Percentiles rank a stretch among this genome's conserved stretches.
Conservation (phyloP, 2,888 invertebrate species). For the Dicranocentrus wangi region DNA sequence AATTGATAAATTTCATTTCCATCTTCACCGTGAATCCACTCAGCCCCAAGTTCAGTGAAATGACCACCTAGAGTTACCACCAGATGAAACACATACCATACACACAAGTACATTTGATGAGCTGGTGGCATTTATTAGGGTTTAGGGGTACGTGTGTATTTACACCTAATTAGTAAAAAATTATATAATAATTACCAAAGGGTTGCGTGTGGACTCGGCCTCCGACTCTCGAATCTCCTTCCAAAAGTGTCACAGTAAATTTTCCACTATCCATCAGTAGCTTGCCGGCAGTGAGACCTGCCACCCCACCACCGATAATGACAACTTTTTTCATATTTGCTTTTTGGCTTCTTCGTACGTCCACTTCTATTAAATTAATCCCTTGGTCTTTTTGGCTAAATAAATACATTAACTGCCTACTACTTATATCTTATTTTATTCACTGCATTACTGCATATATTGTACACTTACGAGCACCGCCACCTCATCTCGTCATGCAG, state of each 20-base stretch:
- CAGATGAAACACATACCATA: background rate
- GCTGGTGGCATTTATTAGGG: background rate
- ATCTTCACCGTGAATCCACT: constrained; percentile 93
- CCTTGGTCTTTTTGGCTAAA: too few relatives aligned
- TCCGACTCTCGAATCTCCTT: constrained; percentile 87
- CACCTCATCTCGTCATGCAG: too few relatives aligned
- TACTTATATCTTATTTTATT: too few relatives aligned
- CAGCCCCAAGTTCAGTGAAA: constrained; percentile 88
- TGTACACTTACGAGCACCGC: too few relatives aligned
- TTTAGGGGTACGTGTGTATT: background rate
- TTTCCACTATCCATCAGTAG: constrained; percentile 86
- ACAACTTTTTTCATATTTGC: constrained; percentile 74
- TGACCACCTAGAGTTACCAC: constrained; percentile 75
- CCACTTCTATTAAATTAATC: too few relatives aligned
- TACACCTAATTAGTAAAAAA: background rate
- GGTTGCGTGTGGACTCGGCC: constrained; percentile 87
- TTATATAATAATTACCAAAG: constrained; percentile 77
- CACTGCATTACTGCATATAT: too few relatives aligned
- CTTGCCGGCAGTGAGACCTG: constrained; percentile 89
- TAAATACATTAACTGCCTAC: too few relatives aligned
- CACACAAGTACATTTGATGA: background rate
- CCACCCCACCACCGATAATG: constrained; percentile 87
- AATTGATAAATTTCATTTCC: constrained; percentile 92
- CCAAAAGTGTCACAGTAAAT: constrained; percentile 85
- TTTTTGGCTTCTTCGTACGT: background rate